A percentile compares a stretch with the other conserved stretches of the same genome.
Conservation (phyloP, 2,888 invertebrate genomes). For the Sphaeridia pumilis region DNA sequence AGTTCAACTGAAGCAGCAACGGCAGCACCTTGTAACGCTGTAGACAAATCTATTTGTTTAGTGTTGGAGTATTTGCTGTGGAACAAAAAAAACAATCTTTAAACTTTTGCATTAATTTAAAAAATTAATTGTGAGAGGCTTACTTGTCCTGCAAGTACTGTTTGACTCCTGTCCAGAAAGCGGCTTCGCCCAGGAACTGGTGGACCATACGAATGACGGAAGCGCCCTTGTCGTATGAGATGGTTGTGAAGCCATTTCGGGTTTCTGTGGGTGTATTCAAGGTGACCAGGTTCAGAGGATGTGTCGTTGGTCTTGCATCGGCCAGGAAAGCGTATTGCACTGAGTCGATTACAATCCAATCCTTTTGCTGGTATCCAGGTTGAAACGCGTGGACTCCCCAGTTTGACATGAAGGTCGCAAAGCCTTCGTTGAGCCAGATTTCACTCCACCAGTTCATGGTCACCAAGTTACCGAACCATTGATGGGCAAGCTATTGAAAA, state of each 20-base stretch:
- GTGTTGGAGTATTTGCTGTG: slow-evolving; percentile 17
- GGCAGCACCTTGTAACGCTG: background rate
- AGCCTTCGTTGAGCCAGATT: slow-evolving; percentile 20
- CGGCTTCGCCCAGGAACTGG: slow-evolving; percentile 15
- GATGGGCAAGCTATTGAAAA: slow-evolving; percentile 10
- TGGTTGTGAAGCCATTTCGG: slow-evolving; percentile 48
- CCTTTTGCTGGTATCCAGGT: slow-evolving; percentile 2
- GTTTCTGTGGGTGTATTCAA: slow-evolving; percentile 45
- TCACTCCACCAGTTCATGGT: slow-evolving; percentile 30
- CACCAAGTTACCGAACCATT: slow-evolving; percentile 27
- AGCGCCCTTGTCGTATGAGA: slow-evolving; percentile 57
- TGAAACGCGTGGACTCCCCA: background rate
- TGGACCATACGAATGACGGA: slow-evolving; percentile 26
- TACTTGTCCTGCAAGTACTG: slow-evolving; percentile 20
- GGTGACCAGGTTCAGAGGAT: slow-evolving; percentile 41
- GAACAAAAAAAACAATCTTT: background rate
- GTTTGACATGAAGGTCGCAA: slow-evolving; percentile 28
- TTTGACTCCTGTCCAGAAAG: slow-evolving; percentile 16
- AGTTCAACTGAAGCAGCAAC: slow-evolving; percentile 4
- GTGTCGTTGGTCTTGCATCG: slow-evolving; percentile 21
- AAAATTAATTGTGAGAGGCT: background rate
- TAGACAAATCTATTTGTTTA: slow-evolving; percentile 24
- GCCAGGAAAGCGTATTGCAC: slow-evolving; percentile 22
- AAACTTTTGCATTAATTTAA: background rate
- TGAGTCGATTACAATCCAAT: slow-evolving; percentile 20